These are phyloP conservation scores for Anorthoa munda DNA, from an alignment of 2,888 invertebrate species.

Conservation along the genomic window DNA sequence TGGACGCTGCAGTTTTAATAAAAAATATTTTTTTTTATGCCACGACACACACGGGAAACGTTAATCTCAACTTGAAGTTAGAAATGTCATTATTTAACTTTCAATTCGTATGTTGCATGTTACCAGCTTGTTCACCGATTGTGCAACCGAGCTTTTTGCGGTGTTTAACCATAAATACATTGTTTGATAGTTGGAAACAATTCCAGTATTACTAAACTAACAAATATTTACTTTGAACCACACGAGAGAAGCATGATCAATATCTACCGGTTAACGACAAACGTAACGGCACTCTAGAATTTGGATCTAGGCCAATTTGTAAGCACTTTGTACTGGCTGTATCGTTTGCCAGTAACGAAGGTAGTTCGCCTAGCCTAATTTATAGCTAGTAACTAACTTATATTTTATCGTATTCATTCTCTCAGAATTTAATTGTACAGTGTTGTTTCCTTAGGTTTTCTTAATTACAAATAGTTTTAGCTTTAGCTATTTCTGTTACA, in stretches of 20 bases:
- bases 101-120: not conserved
- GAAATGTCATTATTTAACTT: slow-evolving; percentile 14
- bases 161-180: not conserved
- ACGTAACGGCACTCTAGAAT: slow-evolving; percentile 27
- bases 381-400: slow-evolving; percentile 25
- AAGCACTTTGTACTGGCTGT: slow-evolving; percentile 33
- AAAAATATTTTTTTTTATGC: slow-evolving; percentile 5
- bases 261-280: slow-evolving; percentile 26
- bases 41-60: slow-evolving; percentile 1
- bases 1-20: slow-evolving; percentile 13
- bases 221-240: not conserved
- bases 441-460: slow-evolving; percentile 16
- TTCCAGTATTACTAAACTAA: slow-evolving; percentile 4
- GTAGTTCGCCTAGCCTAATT: slow-evolving; percentile 18
- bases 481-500: slow-evolving; percentile 10
- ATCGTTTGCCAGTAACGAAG: slow-evolving; percentile 48
- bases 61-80: not conserved
- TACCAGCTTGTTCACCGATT: not conserved
- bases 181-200: slow-evolving; percentile 1
- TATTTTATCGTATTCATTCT: slow-evolving; percentile 39
- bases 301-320: slow-evolving; percentile 59
- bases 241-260: slow-evolving; percentile 3
- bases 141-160: slow-evolving; percentile 22
- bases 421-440: slow-evolving; percentile 33
- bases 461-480: slow-evolving; percentile 25